These are phyloP conservation scores for Maniola jurtina DNA, from an alignment of 1,140 invertebrate genomes.

Conservation along the genomic window DNA sequence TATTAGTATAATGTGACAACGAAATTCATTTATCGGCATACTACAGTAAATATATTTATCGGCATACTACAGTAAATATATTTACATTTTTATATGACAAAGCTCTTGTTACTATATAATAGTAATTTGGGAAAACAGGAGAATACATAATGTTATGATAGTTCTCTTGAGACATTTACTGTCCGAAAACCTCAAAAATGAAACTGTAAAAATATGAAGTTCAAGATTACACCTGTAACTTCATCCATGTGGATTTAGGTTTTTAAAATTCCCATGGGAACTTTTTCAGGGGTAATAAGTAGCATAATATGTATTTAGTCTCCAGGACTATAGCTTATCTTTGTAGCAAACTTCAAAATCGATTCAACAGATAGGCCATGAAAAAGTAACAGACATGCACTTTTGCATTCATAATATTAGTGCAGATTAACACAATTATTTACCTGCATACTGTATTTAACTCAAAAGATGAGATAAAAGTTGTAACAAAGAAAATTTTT, in stretches of 20 bases:
- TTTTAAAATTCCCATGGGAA: background rate
- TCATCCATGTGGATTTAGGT: slow-evolving; percentile 13
- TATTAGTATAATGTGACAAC: slow-evolving; percentile 14
- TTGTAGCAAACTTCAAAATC: no score
- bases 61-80: background rate
- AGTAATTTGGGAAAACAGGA: slow-evolving; percentile 10
- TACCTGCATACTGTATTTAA: slow-evolving; percentile 19
- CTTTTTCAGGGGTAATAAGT: no score
- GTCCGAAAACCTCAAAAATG: background rate
- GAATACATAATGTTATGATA: background rate
- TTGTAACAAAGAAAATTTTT: no score
- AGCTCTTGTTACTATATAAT: slow-evolving; percentile 5
- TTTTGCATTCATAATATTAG: no score
- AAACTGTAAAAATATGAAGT: slow-evolving; percentile 2
- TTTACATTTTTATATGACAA: slow-evolving; percentile 18
- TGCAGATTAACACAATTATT: background rate
- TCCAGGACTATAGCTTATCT: no score
- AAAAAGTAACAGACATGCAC: no score
- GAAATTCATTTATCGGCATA: slow-evolving; percentile 16
- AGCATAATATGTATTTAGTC: no score
- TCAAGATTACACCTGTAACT: background rate
- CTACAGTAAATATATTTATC: background rate
- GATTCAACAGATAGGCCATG: no score
- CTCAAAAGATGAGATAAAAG: slow-evolving; percentile 16
- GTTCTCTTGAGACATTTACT: background rate